Base-by-base conservation (phyloP, 1,140 invertebrate species). In the Hycleus phaleratus region DNA sequence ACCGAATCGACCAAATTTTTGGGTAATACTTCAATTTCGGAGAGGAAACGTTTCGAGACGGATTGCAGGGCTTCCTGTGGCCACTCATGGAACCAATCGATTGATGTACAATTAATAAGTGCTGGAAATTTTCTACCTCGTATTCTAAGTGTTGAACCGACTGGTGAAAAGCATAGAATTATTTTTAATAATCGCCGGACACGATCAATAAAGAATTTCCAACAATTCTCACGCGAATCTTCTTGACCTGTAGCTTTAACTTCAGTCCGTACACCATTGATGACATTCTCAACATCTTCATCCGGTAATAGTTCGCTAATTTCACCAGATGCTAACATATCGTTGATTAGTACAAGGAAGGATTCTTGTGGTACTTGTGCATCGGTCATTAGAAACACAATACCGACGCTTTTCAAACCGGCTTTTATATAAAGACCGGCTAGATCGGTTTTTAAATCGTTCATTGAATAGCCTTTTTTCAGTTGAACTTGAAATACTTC, bases 51-150 rank as follows among this genome's bases (percentile, higher is more conserved):
- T 54, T 79, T 79, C 26, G 92, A 94, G 1, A 97, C 95, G 49
- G 91, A 95, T 64, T 90, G 81, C 49, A 97, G 74, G 5, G 95
- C 95, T 67, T 93, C 86, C 71, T 86, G 81, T 0, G 95, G 94
- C 94, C 95, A 97, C 77, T 93, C 90, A 71, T 97, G 92, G 74
- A 97, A 97, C 93, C 94, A 97, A 74, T 97, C 85, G 49, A 97
- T 95, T 6, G 86, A 83, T 0, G 93, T 93, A 68, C 91, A 95
- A 76, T 93, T 97, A 6, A 93, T 87, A n/a, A 97, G 76, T 2
- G 93, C 92, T 4, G 95, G 95, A 76, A 97, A 97, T 74, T 95
- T 93, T 53, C 94, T 80, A 8, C 89, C 86, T 60, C 94, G 82
- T 26, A 93, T 80, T 61, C 93, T 77, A 3, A 96, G 76, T 0